phyloP scores from a whole-genome alignment of 2,797 vertebrate genomes.

The Galaxias olidus region DNA sequence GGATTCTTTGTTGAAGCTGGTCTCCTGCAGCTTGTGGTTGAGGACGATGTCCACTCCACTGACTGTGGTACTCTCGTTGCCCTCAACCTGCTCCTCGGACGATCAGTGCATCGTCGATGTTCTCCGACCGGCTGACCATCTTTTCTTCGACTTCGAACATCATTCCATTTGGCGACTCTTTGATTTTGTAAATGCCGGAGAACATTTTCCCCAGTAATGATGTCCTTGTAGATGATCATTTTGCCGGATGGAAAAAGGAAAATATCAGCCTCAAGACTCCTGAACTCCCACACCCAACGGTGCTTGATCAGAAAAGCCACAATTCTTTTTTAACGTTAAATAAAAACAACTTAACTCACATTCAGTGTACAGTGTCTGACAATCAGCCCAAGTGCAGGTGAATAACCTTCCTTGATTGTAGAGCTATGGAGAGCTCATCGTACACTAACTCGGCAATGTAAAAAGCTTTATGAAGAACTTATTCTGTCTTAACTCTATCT shows the following conservation, averaged over 20 bases:
- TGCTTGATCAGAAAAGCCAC: conserved; percentile 58
- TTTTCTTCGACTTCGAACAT: conserved; percentile 88
- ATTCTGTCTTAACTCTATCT: too few relatives aligned
- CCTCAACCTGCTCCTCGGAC: conserved; percentile 75
- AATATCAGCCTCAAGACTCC: conserved; percentile 23
- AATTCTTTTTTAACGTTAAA: too few relatives aligned
- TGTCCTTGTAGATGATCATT: conserved; percentile 70
- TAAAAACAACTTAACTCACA: too few relatives aligned
- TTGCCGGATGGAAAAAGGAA: conserved; percentile 35
- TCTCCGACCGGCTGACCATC: conserved; percentile 77
- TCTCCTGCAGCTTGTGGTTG: conserved; percentile 84
- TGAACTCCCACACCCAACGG: conserved; percentile 30
- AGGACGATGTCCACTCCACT: conserved; percentile 86
- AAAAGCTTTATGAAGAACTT: too few relatives aligned
- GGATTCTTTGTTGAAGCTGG: conserved; percentile 76
- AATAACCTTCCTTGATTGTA: too few relatives aligned
- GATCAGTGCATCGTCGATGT: conserved; percentile 80
- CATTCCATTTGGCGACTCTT: conserved; percentile 67
- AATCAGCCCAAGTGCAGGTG: too few relatives aligned
- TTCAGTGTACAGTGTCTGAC: too few relatives aligned
- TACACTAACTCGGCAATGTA: too few relatives aligned
- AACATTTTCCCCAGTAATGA: conserved; percentile 86
- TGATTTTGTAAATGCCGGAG: conserved; percentile 84
- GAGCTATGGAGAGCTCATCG: too few relatives aligned
- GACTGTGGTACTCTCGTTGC: conserved; percentile 58